Evolutionary conservation across 2,113 vertebrate species (phyloP).

Genomic region (Chlorodrepanis virens): DNA sequence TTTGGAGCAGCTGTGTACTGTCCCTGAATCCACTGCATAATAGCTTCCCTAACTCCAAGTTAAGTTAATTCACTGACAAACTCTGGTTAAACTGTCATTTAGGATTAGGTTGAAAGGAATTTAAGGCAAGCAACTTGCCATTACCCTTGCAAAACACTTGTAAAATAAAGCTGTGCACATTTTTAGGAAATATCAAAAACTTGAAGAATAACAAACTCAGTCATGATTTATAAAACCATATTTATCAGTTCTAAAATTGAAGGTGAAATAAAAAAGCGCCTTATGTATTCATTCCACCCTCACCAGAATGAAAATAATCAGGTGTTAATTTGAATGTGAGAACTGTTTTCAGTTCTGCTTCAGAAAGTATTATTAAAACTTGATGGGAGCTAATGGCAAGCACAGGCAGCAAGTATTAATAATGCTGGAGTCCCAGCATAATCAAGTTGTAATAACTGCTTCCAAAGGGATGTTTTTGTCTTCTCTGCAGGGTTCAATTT

Average conservation of each 20-base stretch:
- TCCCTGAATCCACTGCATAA: background rate
- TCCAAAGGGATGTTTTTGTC: background rate
- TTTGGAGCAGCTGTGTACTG: background rate
- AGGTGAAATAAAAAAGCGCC: background rate
- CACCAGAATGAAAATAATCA: constrained; percentile 2
- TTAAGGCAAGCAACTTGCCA: background rate
- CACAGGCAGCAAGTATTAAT: constrained; percentile 28
- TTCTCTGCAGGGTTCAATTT: constrained; percentile 26
- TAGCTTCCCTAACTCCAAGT: background rate
- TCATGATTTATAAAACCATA: background rate
- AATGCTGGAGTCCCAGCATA: background rate
- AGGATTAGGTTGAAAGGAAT: background rate
- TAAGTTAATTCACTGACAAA: background rate
- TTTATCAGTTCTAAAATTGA: background rate
- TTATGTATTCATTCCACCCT: background rate
- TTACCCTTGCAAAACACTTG: background rate
- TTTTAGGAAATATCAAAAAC: background rate
- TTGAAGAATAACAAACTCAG: background rate
- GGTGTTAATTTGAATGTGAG: background rate
- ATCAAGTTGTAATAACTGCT: constrained; percentile 11
- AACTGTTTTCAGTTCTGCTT: constrained; percentile 22
- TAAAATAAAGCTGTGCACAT: background rate
- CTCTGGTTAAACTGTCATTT: background rate
- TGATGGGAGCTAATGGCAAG: constrained; percentile 26
- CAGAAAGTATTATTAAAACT: constrained; percentile 25